Conservation (phyloP, 2,888 invertebrate species). For the Netelia fuscicornis region DNA sequence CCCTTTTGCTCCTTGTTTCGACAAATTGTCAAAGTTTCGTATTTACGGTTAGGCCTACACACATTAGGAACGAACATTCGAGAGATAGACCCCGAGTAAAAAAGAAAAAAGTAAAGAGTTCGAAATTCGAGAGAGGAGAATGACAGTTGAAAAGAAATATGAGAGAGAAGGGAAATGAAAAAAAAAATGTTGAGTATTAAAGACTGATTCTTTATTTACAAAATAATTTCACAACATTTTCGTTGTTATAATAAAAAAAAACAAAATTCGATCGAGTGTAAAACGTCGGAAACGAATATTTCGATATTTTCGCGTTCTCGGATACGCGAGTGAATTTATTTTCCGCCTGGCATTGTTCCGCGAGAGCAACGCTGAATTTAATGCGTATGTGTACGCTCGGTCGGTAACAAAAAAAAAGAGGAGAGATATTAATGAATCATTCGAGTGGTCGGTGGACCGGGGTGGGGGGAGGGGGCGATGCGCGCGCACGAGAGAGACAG, state of each 20-base stretch:
- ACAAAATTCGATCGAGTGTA: neutral
- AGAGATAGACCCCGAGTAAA: neutral
- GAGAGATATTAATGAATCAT: slow-evolving; percentile 61
- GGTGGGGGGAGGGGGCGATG: neutral
- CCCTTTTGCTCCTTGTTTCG: slow-evolving; percentile 47
- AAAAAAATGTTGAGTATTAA: neutral
- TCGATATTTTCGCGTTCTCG: neutral
- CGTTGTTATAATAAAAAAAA: neutral
- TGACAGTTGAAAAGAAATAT: neutral
- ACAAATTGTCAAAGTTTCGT: slow-evolving; percentile 73
- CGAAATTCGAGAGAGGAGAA: neutral
- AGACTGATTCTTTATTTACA: too few species aligned
- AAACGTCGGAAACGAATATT: neutral
- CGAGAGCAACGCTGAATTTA: slow-evolving; percentile 24
- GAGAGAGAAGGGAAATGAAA: neutral
- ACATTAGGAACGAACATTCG: slow-evolving; percentile 56
- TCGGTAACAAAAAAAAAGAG: slow-evolving; percentile 7
- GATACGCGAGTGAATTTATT: neutral
- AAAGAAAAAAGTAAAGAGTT: neutral
- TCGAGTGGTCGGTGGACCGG: neutral
- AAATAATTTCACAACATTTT: neutral
- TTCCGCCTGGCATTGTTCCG: slow-evolving; percentile 36
- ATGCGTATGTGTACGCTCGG: slow-evolving; percentile 29
- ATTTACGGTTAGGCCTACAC: slow-evolving; percentile 59
- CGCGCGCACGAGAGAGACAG: slow-evolving; percentile 33